Conservation (phyloP, 2,113 vertebrate species). For the Eleginops maclovinus region DNA sequence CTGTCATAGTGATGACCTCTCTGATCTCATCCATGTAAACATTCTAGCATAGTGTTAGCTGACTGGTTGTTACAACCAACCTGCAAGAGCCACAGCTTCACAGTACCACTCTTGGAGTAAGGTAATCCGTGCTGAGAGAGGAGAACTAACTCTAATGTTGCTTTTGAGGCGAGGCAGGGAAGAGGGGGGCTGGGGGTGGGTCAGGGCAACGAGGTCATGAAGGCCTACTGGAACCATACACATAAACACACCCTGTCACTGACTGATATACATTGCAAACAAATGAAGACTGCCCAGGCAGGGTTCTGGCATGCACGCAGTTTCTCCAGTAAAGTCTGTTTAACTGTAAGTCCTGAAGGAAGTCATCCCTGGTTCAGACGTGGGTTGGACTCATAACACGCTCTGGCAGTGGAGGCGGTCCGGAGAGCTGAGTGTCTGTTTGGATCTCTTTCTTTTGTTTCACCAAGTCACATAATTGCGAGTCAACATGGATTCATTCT, state of each 20-base stretch:
- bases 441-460: conserved; percentile 75
- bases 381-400: conserved; percentile 48
- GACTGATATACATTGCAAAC: conserved; percentile 77
- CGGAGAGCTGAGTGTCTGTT: conserved; percentile 65
- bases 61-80: conserved; percentile 37
- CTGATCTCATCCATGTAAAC: conserved; percentile 33
- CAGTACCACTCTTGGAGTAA: conserved; percentile 28
- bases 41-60: neutral
- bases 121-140: conserved; percentile 46
- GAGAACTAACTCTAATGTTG: conserved; percentile 21
- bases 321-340: conserved; percentile 47
- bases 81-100: conserved; percentile 18
- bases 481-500: conserved; percentile 62
- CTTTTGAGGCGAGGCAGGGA: neutral
- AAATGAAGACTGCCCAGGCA: conserved; percentile 58
- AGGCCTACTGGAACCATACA: conserved; percentile 65
- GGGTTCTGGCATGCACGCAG: conserved; percentile 29
- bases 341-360: conserved; percentile 52
- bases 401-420: conserved; percentile 33
- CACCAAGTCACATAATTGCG: conserved; percentile 54
- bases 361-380: conserved; percentile 61
- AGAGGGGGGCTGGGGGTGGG: neutral
- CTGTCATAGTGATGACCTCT: neutral
- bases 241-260: conserved; percentile 78
- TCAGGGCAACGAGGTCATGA: conserved; percentile 54